Conservation (phyloP, 2,797 vertebrate genomes). For the Acrossocheilus wenchowensis region DNA sequence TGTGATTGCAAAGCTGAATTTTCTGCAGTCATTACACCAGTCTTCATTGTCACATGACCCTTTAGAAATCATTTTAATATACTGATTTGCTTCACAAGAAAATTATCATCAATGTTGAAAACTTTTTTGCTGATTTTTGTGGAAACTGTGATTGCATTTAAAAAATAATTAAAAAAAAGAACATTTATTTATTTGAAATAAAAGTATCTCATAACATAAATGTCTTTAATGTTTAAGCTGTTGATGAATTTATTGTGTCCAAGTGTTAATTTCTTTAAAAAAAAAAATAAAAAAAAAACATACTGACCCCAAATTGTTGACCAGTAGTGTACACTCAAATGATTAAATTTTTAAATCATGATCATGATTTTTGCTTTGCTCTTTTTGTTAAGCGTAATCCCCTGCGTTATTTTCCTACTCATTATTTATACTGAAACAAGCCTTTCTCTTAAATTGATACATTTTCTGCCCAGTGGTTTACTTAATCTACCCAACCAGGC, state of each 20-base stretch:
- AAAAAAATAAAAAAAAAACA: background rate
- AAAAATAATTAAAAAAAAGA: too few species aligned
- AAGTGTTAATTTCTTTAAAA: background rate
- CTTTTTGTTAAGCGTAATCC: background rate
- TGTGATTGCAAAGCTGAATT: background rate
- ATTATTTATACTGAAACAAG: background rate
- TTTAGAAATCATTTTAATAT: background rate
- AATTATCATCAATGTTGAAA: background rate
- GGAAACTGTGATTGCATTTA: too few species aligned
- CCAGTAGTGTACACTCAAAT: background rate
- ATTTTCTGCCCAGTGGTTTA: background rate
- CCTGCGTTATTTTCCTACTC: background rate
- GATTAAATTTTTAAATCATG: background rate
- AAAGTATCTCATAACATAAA: background rate
- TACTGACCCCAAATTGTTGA: rapidly evolving
- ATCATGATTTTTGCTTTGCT: background rate
- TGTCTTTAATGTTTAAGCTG: background rate
- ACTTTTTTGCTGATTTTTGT: background rate
- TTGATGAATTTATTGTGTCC: background rate
- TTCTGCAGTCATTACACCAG: background rate
- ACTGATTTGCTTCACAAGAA: background rate
- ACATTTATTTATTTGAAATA: too few species aligned
- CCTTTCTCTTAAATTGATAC: background rate
- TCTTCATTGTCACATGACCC: background rate
- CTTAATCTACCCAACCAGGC: background rate